Percentiles rank a stretch among this genome's conserved stretches.
Evolutionary conservation across 2,113 vertebrate genomes (phyloP).

Genomic region (Forbesichthys papilliferus): DNA sequence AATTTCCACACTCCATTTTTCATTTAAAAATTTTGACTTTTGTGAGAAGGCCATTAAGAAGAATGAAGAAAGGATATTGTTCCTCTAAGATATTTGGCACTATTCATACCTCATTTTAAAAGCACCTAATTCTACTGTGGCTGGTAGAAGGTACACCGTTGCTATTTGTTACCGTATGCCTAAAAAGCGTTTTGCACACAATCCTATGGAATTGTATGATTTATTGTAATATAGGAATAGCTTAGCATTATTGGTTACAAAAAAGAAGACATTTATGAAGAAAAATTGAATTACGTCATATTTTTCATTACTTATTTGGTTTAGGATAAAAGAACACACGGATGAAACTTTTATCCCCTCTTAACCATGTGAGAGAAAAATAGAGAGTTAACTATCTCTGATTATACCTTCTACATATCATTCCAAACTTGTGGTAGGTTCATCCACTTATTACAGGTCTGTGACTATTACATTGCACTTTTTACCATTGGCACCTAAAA

Average conservation of each 20-base stretch:
- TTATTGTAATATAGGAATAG: slow-evolving; percentile 41
- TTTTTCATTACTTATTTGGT: slow-evolving; percentile 17
- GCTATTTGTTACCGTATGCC: slow-evolving; percentile 52
- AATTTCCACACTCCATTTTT: neutral
- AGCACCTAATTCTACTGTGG: slow-evolving; percentile 50
- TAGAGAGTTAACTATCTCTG: slow-evolving; percentile 55
- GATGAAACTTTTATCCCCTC: slow-evolving; percentile 38
- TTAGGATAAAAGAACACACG: slow-evolving; percentile 56
- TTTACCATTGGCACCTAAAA: slow-evolving; percentile 48
- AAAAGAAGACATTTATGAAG: slow-evolving; percentile 10
- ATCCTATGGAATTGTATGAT: slow-evolving; percentile 73
- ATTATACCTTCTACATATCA: slow-evolving; percentile 41
- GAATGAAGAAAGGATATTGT: slow-evolving; percentile 38
- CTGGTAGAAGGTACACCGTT: slow-evolving; percentile 44
- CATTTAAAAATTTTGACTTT: slow-evolving; percentile 20
- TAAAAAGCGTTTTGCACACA: slow-evolving; percentile 73
- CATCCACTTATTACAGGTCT: slow-evolving; percentile 4
- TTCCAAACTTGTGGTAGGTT: slow-evolving; percentile 31
- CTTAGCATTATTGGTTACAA: slow-evolving; percentile 21
- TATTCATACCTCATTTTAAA: slow-evolving; percentile 63
- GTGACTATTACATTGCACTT: slow-evolving; percentile 60
- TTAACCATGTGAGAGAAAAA: slow-evolving; percentile 46
- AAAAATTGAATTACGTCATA: slow-evolving; percentile 8
- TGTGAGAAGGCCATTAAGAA: slow-evolving; percentile 1
- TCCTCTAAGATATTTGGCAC: slow-evolving; percentile 42